A percentile compares a stretch with the other conserved stretches of the same genome.
Evolutionary conservation across 2,888 invertebrate genomes (phyloP).

Genomic region (Tridacna crocea): DNA sequence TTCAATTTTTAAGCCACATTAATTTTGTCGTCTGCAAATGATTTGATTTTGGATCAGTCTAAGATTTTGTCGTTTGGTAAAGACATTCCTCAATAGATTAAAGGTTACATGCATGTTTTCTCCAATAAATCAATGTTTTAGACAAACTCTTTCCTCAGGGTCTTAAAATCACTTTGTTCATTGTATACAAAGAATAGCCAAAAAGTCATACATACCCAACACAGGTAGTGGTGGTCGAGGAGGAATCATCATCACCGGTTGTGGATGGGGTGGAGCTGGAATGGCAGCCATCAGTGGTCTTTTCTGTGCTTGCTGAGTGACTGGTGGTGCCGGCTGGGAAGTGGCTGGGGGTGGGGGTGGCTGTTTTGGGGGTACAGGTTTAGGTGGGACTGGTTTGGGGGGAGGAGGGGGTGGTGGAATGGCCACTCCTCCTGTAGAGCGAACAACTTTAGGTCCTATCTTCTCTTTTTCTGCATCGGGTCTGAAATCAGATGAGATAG

Average conservation of each 20-base stretch:
- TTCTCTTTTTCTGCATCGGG: conserved; percentile 98
- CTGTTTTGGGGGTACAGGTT: conserved; percentile 61
- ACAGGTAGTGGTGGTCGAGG: conserved; percentile 77
- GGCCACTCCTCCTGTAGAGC: neutral
- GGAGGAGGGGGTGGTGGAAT: conserved; percentile 69
- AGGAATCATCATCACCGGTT: conserved; percentile 75
- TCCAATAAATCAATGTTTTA: too few relatives aligned
- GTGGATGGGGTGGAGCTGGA: conserved; percentile 67
- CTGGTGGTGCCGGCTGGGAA: conserved; percentile 73
- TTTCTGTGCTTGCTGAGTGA: conserved; percentile 66
- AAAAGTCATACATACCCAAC: conserved; percentile 60
- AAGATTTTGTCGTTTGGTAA: too few relatives aligned
- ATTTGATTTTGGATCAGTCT: too few relatives aligned
- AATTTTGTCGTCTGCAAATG: too few relatives aligned
- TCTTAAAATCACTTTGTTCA: too few relatives aligned
- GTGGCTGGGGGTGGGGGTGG: conserved; percentile 72
- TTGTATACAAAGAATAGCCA: neutral
- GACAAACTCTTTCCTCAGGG: too few relatives aligned
- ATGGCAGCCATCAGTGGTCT: conserved; percentile 78
- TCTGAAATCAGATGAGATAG: conserved; percentile 66
- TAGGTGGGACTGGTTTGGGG: conserved; percentile 86
- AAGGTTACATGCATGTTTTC: too few relatives aligned
- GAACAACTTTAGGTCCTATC: conserved; percentile 91
- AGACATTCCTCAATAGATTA: too few relatives aligned
- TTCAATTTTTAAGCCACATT: too few relatives aligned